A percentile compares a stretch with the other conserved stretches of the same genome.
These are phyloP conservation scores for Nansenia antarctica DNA, from an alignment of 2,113 vertebrate genomes.

Conservation along the genomic window DNA sequence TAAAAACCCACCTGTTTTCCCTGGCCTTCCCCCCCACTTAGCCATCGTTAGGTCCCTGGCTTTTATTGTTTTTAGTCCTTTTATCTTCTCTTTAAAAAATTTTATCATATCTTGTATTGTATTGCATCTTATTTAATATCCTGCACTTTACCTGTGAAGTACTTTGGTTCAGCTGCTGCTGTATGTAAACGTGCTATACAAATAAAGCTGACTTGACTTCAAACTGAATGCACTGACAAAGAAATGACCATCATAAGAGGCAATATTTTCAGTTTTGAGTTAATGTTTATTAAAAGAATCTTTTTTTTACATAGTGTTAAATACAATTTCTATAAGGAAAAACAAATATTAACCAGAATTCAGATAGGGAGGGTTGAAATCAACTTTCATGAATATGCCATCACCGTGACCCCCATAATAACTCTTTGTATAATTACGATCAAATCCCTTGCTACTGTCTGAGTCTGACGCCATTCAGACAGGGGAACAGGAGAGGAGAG, in stretches of 20 bases:
- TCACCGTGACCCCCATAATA: constrained; percentile 31
- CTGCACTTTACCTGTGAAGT: too few species aligned
- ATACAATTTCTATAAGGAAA: constrained; percentile 56
- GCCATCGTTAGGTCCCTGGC: too few species aligned
- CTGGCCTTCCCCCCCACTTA: too few species aligned
- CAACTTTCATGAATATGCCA: constrained; percentile 28
- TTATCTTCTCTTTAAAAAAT: too few species aligned
- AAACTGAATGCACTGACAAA: neutral
- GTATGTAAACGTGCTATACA: neutral
- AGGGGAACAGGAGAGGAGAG: constrained; percentile 16
- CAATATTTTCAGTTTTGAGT: constrained; percentile 5
- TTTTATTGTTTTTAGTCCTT: too few species aligned
- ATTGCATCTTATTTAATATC: too few species aligned
- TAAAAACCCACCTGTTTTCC: too few species aligned
- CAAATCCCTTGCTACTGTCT: constrained; percentile 28
- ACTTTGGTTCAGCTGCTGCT: too few species aligned
- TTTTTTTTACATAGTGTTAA: constrained; percentile 62
- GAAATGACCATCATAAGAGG: neutral
- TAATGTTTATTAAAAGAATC: constrained; percentile 55
- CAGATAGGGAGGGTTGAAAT: constrained; percentile 28
- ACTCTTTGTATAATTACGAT: constrained; percentile 35
- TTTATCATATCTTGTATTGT: too few species aligned
- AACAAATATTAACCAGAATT: constrained; percentile 24
- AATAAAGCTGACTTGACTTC: neutral
- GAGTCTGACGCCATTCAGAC: constrained; percentile 7